Evolutionary conservation across 2,888 invertebrate genomes (phyloP), one percentile per base, ranked within the genome.

Genomic region (Operophtera brumata): DNA sequence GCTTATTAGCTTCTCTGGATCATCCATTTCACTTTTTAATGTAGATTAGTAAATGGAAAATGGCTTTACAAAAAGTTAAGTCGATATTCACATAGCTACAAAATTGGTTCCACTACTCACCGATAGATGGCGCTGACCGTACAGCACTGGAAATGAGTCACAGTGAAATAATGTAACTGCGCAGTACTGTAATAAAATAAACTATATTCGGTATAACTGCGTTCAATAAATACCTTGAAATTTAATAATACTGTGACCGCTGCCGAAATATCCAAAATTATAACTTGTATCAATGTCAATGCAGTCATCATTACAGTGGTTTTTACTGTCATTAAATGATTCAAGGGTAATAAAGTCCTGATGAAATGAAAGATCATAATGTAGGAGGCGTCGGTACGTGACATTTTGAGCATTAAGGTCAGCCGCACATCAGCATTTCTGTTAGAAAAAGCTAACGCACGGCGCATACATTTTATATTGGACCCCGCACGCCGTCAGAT

Each of bases 1-100:
- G 48, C 71, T 72, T 32, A 90, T 90, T 70, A 77, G 84, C 13
- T 80, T 82, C n/a, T 88, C 89, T 13, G 69, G 70, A 12, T 89
- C 88, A 14, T 89, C 88, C 87, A 89, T 88, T 39, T 6, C 28
- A 6, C 0, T 40, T 25, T 30, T 30, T 9, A 6, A 7, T 7
- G 5, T 9, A 30, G 4, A 20, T 20, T 20, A 20, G 20, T 20
- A 6, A 30, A 30, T 13, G 13, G 37, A 37, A 37, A 14, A 2
- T 37, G 4, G 20, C 20, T 20, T 37, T 14, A 25, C n/a, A 10
- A 25, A 20, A 39, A 20, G 70, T 75, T 77, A 64, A 40, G 58
- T 80, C 82, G 66, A 80, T 82, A 32, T 45, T 26, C 7, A 60
- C 55, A 44, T 66, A 37, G 64, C 55, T 47, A 64, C 63, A 50